These are phyloP conservation scores for Rhynchomys soricoides DNA, from an alignment of 2,113 vertebrate genomes.

Conservation along the genomic window DNA sequence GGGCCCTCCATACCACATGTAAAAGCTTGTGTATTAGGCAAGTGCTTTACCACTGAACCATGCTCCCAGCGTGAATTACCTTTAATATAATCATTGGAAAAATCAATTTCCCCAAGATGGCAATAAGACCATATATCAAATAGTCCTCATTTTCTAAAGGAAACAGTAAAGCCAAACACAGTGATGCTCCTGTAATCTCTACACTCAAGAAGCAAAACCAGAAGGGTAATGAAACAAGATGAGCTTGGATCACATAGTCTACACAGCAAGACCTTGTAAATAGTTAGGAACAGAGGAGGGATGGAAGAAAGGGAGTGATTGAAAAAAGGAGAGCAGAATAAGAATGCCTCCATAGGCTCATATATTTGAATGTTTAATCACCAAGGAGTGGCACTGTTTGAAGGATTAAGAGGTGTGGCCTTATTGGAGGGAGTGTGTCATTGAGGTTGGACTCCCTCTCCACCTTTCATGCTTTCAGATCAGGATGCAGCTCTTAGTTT, in stretches of 20 bases:
- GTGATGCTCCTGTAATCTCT: too few species aligned
- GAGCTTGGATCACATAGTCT: not conserved
- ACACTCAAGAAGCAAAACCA: not conserved
- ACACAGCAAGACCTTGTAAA: not conserved
- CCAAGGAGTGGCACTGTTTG: not conserved
- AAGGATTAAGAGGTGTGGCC: not conserved
- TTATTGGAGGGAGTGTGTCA: not conserved
- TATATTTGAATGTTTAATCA: not conserved
- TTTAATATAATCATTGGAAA: not conserved
- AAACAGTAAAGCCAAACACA: not conserved
- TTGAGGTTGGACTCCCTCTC: not conserved
- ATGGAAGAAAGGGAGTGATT: not conserved
- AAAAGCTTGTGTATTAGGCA: not conserved
- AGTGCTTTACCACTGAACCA: not conserved
- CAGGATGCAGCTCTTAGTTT: not conserved
- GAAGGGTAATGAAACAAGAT: not conserved
- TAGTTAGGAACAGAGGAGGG: not conserved
- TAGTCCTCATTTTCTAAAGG: not conserved
- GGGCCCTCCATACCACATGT: not conserved
- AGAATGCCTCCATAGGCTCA: not conserved
- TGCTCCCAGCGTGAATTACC: not conserved
- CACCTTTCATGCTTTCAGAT: not conserved
- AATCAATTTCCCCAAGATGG: not conserved
- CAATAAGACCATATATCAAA: not conserved
- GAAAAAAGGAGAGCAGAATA: not conserved